phyloP scores from a whole-genome alignment of 2,888 invertebrate genomes.

The Abscondita cerata region DNA sequence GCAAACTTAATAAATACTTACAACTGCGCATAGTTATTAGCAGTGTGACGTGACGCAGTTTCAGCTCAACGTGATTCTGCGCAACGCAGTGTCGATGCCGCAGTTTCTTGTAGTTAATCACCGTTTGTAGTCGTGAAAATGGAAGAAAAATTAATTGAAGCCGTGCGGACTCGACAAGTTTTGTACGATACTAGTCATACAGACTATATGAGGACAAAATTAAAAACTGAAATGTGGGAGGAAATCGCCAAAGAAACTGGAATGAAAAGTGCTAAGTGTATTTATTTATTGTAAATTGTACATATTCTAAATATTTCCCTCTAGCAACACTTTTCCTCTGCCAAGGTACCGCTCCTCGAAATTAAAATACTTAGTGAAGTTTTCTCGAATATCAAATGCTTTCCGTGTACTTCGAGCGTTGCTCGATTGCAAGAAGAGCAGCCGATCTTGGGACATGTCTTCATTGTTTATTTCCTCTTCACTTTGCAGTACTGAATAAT shows the following conservation, averaged over 20 bases:
- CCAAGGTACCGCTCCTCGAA: slow-evolving; percentile 12
- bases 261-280: neutral
- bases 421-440: slow-evolving; percentile 9
- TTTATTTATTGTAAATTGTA: neutral
- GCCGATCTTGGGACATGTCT: slow-evolving; percentile 9
- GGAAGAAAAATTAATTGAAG: slow-evolving; percentile 21
- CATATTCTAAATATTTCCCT: neutral
- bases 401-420: slow-evolving; percentile 15
- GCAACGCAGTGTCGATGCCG: neutral
- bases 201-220: slow-evolving; percentile 5
- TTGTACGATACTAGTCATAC: slow-evolving; percentile 24
- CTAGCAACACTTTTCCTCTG: slow-evolving; percentile 10
- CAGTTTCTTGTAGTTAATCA: neutral
- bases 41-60: neutral
- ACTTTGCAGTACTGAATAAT: neutral
- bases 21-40: neutral
- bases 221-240: slow-evolving; percentile 1
- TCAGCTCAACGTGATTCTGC: neutral
- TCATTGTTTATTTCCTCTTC: slow-evolving; percentile 6
- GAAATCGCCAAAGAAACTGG: slow-evolving; percentile 8
- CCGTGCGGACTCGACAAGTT: slow-evolving; percentile 30
- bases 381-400: slow-evolving; percentile 11
- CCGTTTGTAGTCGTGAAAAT: slow-evolving; percentile 8
- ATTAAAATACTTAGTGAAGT: slow-evolving; percentile 15
- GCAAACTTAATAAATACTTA: no score